Evolutionary conservation across 2,888 invertebrate genomes (phyloP), one percentile per base, ranked within the genome.

Genomic region (Pammene fasciana): DNA sequence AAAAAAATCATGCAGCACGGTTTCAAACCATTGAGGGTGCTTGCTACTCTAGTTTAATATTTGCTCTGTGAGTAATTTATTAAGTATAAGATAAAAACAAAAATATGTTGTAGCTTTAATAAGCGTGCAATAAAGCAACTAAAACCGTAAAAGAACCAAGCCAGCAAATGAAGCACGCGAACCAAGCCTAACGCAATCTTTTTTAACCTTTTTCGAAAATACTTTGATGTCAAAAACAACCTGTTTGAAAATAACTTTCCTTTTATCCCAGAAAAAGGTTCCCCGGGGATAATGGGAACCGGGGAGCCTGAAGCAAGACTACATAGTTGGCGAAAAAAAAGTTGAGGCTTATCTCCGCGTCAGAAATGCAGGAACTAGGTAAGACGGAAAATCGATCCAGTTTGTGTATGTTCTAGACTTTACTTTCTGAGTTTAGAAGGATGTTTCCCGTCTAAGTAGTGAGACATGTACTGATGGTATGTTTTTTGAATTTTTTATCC

Each of bases 221-320:
- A 48, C 46, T 65, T 65, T 65, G 56, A 56, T 65, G 59, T 67
- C 66, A 52, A 52, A 43, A 52, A 56, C 13, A 57, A 52, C 66
- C 50, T 13, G 59, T 45, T 59, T 36, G 59, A 59, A 66, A 59
- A 59, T 66, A 59, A 67, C 66, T 59, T 67, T 60, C 59, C 59
- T 59, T 67, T 67, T 67, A 67, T 59, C 66, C 66, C 52, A 52
- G 57, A n/a, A 52, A 67, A 67, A 60, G 66, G 45, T 67, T 67
- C 52, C 66, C 26, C 9, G 3, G 66, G 59, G 52, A 60, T 59
- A 60, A 52, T 45, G 50, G 52, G 43, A 50, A 16, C 8, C 5
- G 6, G 14, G 36, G 56, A 56, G 66, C 52, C 66, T 67, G 43
- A n/a, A 52, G 59, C 14, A 41, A 11, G 45, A 56, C n/a, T 34